A percentile compares a stretch with the other conserved stretches of the same genome.
phyloP scores from a whole-genome alignment of 2,113 vertebrate genomes.

The Serilophus lunatus region DNA sequence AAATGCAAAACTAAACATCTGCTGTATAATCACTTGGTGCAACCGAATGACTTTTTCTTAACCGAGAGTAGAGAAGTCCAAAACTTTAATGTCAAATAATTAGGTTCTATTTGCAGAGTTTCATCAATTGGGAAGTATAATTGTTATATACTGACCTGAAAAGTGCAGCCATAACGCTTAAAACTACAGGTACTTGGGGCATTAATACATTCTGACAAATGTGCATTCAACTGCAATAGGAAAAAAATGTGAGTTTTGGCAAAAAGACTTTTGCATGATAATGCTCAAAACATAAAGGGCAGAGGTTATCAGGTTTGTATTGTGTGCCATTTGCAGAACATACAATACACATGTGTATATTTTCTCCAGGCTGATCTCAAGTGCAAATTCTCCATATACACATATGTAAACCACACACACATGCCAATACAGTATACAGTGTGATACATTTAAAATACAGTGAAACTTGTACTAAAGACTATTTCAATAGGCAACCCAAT shows the following conservation, averaged over 20 bases:
- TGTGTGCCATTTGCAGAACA: slow-evolving; percentile 27
- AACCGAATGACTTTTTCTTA: slow-evolving; percentile 30
- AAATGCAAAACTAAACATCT: not conserved
- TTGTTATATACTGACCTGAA: slow-evolving; percentile 88
- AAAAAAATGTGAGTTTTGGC: slow-evolving; percentile 81
- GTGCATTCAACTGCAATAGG: slow-evolving; percentile 84
- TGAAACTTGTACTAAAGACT: slow-evolving; percentile 66
- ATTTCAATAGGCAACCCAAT: slow-evolving; percentile 19
- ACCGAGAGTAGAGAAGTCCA: slow-evolving; percentile 43
- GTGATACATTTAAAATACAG: slow-evolving; percentile 70
- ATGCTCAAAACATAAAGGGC: slow-evolving; percentile 73
- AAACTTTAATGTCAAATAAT: slow-evolving; percentile 45
- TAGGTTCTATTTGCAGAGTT: slow-evolving; percentile 69
- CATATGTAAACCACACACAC: slow-evolving; percentile 66
- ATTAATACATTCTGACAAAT: slow-evolving; percentile 94
- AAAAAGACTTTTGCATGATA: slow-evolving; percentile 72
- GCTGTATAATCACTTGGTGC: slow-evolving; percentile 25
- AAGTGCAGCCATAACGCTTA: slow-evolving; percentile 92
- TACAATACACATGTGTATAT: slow-evolving; percentile 43
- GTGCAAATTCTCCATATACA: slow-evolving; percentile 51
- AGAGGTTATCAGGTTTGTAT: slow-evolving; percentile 41
- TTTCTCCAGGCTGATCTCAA: slow-evolving; percentile 41
- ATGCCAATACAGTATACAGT: slow-evolving; percentile 72
- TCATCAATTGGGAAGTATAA: slow-evolving; percentile 73
- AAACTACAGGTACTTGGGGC: slow-evolving; percentile 94